Percentiles rank a stretch among this genome's conserved stretches.
Conservation (phyloP, 2,888 invertebrate genomes). For the Agonopterix subpropinquella region DNA sequence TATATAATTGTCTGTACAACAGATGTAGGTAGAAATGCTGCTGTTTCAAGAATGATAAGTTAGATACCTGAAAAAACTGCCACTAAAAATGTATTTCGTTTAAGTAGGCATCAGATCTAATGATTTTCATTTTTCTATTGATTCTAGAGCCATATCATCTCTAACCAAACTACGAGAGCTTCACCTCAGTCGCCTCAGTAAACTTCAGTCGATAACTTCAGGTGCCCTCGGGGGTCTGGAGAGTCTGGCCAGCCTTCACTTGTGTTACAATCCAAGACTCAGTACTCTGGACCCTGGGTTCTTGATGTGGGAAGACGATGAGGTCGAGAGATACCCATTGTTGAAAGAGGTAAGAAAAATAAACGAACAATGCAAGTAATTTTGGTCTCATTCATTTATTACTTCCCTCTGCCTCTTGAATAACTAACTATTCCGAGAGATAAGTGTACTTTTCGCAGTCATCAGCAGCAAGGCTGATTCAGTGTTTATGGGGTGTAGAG, state of each 20-base stretch:
- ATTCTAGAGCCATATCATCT: conserved; percentile 70
- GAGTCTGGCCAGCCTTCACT: conserved; percentile 70
- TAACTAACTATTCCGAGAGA: too few relatives aligned
- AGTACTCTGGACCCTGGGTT: conserved; percentile 74
- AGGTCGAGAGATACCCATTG: conserved; percentile 73
- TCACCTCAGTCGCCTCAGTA: conserved; percentile 76
- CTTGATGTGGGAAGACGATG: conserved; percentile 54
- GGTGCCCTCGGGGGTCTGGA: conserved; percentile 35
- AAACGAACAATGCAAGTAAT: too few relatives aligned
- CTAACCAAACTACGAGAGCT: conserved; percentile 76
- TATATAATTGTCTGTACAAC: too few relatives aligned
- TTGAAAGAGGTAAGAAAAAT: conserved; percentile 68
- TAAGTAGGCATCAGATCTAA: not conserved
- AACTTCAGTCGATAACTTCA: conserved; percentile 73
- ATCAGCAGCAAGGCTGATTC: too few relatives aligned
- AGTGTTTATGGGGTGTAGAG: too few relatives aligned
- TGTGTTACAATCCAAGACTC: conserved; percentile 78
- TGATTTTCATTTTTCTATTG: not conserved
- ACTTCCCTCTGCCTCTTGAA: too few relatives aligned
- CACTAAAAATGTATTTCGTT: not conserved
- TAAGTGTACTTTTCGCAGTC: too few relatives aligned
- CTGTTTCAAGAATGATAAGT: too few relatives aligned
- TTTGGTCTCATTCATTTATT: too few relatives aligned
- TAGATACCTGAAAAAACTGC: too few relatives aligned
- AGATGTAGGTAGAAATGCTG: too few relatives aligned